Base-by-base conservation (phyloP, 2,113 vertebrate species). In the Okapia johnstoni region DNA sequence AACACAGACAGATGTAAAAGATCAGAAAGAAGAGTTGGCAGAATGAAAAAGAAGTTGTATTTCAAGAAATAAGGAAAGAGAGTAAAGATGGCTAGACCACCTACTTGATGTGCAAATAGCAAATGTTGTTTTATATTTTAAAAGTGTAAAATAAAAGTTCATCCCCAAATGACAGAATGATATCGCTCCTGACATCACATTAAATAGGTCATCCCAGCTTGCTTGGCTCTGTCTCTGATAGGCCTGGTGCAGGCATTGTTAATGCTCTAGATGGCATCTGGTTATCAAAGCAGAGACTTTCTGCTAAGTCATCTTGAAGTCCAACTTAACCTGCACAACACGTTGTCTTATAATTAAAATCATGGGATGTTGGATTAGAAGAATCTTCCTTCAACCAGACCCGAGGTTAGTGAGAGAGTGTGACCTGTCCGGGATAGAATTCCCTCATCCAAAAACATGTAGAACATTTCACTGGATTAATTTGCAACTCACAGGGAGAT, bases 361-460 rank as follows among this genome's bases (percentile, higher is more conserved):
- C 0, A 0, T 54, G 89, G 97, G 97, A 97, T 95, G 95, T 97
- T 97, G 94, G 94, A 95, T 98, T 97, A 98, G 73, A 70, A 7
- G 83, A 90, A 54, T 97, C 94, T 96, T 95, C 80, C 92, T 97
- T 96, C 79, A 95, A 50, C 66, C 85, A 89, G 88, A 77, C 57
- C 95, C 0, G 0, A 91, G 94, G 96, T 97, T 96, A 96, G 95
- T 73, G 89, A 96, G 90, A 50, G 85, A 80, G 88, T 70, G 52
- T 96, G 94, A 97, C 96, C 93, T 66, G 70, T 93, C 88, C 58
- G 79, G 80, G 55, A 84, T 77, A 95, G 95, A 97, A 95, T 61
- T 92, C 73, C 58, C 48, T 97, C 96, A 97, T 94, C 97, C 97
- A 97, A 96, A 70, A 97, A 96, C 96, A 96, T 92, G 94, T 6